A percentile compares a stretch with the other conserved stretches of the same genome.
phyloP scores from a whole-genome alignment of 2,113 vertebrate genomes.

The Egretta garzetta region DNA sequence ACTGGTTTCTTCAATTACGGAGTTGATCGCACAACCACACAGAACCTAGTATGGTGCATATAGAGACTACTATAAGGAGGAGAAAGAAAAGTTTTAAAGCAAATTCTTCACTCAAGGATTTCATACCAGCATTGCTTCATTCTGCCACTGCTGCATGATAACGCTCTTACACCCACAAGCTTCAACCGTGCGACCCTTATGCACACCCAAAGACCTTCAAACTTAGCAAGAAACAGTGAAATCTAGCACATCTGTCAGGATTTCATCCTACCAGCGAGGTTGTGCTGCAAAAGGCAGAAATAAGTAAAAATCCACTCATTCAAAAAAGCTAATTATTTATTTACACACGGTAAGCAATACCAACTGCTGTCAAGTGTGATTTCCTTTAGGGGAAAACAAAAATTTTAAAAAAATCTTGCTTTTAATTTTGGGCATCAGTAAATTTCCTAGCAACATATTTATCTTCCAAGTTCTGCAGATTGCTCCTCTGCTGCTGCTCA shows the following conservation, averaged over 20 bases:
- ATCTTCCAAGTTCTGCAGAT: neutral
- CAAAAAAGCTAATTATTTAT: neutral
- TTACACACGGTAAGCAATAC: neutral
- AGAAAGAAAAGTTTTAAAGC: neutral
- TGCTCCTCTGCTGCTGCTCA: neutral
- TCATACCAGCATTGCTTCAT: neutral
- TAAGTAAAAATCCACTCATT: neutral
- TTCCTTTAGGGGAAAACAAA: neutral
- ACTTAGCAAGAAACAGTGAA: neutral
- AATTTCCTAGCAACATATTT: neutral
- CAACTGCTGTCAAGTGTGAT: neutral
- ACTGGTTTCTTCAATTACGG: neutral
- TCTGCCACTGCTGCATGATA: neutral
- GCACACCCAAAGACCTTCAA: neutral
- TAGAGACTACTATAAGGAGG: neutral
- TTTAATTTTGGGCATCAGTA: neutral
- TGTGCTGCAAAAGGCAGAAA: neutral
- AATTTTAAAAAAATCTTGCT: neutral
- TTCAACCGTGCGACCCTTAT: neutral
- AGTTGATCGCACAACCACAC: neutral
- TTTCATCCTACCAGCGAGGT: neutral
- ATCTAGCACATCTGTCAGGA: neutral
- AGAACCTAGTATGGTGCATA: neutral
- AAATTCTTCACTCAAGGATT: neutral
- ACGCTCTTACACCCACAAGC: neutral